These are phyloP conservation scores for Hirtodrosophila alboralis DNA, from an alignment of 2,888 invertebrate genomes.

Conservation along the genomic window DNA sequence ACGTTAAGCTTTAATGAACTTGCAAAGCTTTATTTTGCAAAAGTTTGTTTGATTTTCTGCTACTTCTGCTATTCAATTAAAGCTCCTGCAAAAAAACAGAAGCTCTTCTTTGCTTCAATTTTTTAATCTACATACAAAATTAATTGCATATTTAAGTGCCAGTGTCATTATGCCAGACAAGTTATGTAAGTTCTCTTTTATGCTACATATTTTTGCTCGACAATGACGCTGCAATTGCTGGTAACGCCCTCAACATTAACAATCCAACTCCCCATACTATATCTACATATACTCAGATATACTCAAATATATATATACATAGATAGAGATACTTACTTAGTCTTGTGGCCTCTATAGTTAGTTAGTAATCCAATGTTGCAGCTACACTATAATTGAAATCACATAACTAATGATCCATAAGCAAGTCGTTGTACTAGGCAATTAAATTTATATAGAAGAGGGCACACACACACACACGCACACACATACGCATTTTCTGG, in stretches of 20 bases:
- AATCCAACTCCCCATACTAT: slow-evolving; percentile 15
- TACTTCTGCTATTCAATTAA: no score
- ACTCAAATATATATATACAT: slow-evolving; percentile 3
- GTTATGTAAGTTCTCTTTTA: slow-evolving; percentile 1
- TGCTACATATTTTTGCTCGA: slow-evolving; percentile 6
- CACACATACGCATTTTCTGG: slow-evolving; percentile 8
- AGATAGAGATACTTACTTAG: slow-evolving; percentile 40
- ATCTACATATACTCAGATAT: slow-evolving; percentile 1
- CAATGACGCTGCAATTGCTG: slow-evolving; percentile 15
- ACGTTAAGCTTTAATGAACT: no score
- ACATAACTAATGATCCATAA: slow-evolving; percentile 62
- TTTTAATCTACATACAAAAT: background rate
- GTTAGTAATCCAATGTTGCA: slow-evolving; percentile 56
- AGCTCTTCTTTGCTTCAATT: background rate
- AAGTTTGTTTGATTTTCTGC: no score
- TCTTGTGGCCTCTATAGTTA: no score
- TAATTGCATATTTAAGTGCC: background rate
- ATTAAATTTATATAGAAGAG: slow-evolving; percentile 28
- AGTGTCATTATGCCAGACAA: slow-evolving; percentile 23
- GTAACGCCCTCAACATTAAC: slow-evolving; percentile 43
- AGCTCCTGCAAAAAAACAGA: no score
- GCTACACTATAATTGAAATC: slow-evolving; percentile 72
- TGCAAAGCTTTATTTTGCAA: no score
- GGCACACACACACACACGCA: slow-evolving; percentile 13
- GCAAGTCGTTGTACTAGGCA: slow-evolving; percentile 54